These are phyloP conservation scores for Triplophysa siluroides DNA, from an alignment of 2,113 vertebrate species.

Conservation along the genomic window DNA sequence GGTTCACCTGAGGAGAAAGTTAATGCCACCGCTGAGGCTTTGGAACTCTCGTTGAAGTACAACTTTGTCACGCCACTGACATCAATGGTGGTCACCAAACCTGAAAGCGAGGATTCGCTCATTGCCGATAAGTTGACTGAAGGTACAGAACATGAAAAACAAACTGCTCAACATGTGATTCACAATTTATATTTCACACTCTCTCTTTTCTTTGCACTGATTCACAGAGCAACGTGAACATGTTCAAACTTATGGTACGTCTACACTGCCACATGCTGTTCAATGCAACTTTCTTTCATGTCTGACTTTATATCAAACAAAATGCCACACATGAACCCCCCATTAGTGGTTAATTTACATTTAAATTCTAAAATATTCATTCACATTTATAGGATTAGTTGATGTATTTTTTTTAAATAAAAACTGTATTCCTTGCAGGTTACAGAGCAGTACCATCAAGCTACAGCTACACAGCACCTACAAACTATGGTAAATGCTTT, in stretches of 20 bases:
- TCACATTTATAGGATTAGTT: too few relatives aligned
- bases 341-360: too few relatives aligned
- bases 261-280: too few relatives aligned
- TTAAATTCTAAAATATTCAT: too few relatives aligned
- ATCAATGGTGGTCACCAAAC: slow-evolving; percentile 91
- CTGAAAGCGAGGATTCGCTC: slow-evolving; percentile 61
- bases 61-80: slow-evolving; percentile 91
- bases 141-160: slow-evolving; percentile 48
- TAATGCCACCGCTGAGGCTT: slow-evolving; percentile 69
- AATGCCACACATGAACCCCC: too few relatives aligned
- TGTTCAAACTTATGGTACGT: not conserved
- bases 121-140: slow-evolving; percentile 86
- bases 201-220: slow-evolving; percentile 44
- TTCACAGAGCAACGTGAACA: slow-evolving; percentile 47
- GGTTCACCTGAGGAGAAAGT: slow-evolving; percentile 67
- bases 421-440: slow-evolving; percentile 18
- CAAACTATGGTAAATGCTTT: slow-evolving; percentile 41
- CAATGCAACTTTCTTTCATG: too few relatives aligned
- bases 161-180: not conserved
- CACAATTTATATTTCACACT: too few relatives aligned
- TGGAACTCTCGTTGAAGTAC: slow-evolving; percentile 82
- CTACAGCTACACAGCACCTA: not conserved
- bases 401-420: too few relatives aligned
- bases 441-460: not conserved
- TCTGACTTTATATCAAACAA: too few relatives aligned